phyloP scores from a whole-genome alignment of 2,113 vertebrate species.

The Oryzias javanicus region DNA sequence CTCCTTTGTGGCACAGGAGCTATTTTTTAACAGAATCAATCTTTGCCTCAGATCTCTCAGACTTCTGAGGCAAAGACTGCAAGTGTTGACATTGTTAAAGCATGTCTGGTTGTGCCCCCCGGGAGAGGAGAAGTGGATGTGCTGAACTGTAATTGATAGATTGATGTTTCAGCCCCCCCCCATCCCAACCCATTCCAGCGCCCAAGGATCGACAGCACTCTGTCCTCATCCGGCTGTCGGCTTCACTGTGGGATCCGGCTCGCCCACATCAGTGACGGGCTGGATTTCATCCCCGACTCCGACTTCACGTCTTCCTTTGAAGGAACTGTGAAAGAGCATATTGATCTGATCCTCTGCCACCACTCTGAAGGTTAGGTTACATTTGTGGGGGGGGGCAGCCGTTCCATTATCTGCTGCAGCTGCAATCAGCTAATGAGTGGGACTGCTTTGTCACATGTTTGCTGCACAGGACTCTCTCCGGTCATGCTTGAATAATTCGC shows the following conservation, averaged over 20 bases:
- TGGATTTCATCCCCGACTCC: not conserved
- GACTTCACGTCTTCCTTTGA: constrained; percentile 11
- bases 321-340: constrained; percentile 25
- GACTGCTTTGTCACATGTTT: constrained; percentile 31
- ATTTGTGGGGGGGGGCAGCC: constrained; percentile 47
- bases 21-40: too few species aligned
- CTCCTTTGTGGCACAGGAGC: not conserved
- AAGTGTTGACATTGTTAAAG: constrained; percentile 32
- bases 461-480: constrained; percentile 7
- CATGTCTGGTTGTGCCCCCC: constrained; percentile 19
- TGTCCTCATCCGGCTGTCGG: constrained; percentile 2
- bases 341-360: constrained; percentile 40
- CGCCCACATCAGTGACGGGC: not conserved
- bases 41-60: constrained; percentile 21
- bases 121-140: constrained; percentile 23
- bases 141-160: constrained; percentile 54
- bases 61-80: not conserved
- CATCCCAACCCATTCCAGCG: not conserved
- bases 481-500: not conserved
- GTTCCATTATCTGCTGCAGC: constrained; percentile 51
- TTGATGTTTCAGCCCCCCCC: constrained; percentile 34
- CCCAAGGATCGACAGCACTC: not conserved
- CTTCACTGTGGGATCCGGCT: not conserved
- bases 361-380: constrained; percentile 52
- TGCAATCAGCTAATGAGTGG: constrained; percentile 55